phyloP scores from a whole-genome alignment of 92 coral and sea anemone genomes.

The Plumapathes pennacea region DNA sequence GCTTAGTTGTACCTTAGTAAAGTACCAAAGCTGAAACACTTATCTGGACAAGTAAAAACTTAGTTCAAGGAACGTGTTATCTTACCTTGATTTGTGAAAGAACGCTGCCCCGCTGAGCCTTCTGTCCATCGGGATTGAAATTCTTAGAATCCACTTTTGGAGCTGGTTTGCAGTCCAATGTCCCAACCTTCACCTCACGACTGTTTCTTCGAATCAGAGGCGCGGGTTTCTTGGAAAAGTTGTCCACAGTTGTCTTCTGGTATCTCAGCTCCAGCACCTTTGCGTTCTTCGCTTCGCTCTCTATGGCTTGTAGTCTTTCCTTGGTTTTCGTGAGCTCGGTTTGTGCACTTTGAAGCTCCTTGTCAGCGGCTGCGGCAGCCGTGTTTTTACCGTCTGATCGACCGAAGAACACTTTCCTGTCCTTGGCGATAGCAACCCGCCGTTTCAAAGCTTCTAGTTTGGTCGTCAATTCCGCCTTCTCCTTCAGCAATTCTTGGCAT shows the following conservation, averaged over 20 bases:
- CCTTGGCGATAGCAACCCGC: slow-evolving; percentile 77
- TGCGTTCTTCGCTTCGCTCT: slow-evolving; percentile 74
- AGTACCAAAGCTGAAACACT: too few relatives aligned
- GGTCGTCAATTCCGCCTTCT: slow-evolving; percentile 64
- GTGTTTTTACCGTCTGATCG: slow-evolving; percentile 54
- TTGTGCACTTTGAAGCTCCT: slow-evolving; percentile 85
- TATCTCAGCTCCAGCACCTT: slow-evolving; percentile 59
- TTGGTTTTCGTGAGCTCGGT: slow-evolving; percentile 83
- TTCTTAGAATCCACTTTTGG: slow-evolving; percentile 14
- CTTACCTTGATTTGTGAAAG: slow-evolving; percentile 80
- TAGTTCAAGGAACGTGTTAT: too few relatives aligned
- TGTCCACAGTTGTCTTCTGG: slow-evolving; percentile 47
- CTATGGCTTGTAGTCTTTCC: slow-evolving; percentile 86
- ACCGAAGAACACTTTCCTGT: slow-evolving; percentile 83
- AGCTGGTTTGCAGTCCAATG: slow-evolving; percentile 1
- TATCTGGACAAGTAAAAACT: too few relatives aligned
- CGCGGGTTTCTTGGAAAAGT: slow-evolving; percentile 15
- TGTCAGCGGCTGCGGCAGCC: slow-evolving; percentile 86
- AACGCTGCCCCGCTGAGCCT: slow-evolving; percentile 64
- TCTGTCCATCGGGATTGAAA: slow-evolving; percentile 39
- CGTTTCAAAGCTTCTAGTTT: slow-evolving; percentile 64
- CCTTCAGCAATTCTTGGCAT: slow-evolving; percentile 57
- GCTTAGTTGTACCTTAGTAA: too few relatives aligned
- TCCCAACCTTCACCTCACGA: slow-evolving; percentile 46
- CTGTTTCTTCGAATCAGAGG: slow-evolving; percentile 29